Conservation (phyloP, 2,888 invertebrate species). For the Drosophila acutilabella region DNA sequence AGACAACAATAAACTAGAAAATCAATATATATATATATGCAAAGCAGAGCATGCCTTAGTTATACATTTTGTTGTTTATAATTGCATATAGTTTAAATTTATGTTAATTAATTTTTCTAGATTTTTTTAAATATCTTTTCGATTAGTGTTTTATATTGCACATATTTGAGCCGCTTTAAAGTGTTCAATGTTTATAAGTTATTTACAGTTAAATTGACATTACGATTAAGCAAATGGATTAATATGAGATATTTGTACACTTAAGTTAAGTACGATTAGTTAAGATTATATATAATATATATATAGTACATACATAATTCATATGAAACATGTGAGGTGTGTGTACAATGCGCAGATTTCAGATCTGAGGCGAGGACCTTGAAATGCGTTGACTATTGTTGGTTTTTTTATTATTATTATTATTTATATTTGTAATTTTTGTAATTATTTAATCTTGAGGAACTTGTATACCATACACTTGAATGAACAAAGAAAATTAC, state of each 20-base stretch:
- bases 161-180: constrained; percentile 64
- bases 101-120: constrained; percentile 51
- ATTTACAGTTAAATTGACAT: constrained; percentile 71
- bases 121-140: constrained; percentile 27
- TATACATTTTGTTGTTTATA: constrained; percentile 32
- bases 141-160: constrained; percentile 60
- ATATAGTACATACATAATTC: constrained; percentile 69
- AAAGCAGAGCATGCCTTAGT: constrained; percentile 53
- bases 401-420: constrained; percentile 34
- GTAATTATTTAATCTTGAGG: constrained; percentile 86
- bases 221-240: constrained; percentile 30
- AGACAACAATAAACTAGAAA: constrained; percentile 75
- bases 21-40: constrained; percentile 49
- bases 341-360: constrained; percentile 66
- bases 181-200: constrained; percentile 24
- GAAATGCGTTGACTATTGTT: constrained; percentile 80
- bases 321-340: constrained; percentile 78
- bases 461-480: constrained; percentile 90
- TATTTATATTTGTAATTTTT: constrained; percentile 1
- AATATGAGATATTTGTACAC: constrained; percentile 39
- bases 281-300: constrained; percentile 32
- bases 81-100: constrained; percentile 42
- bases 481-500: constrained; percentile 84
- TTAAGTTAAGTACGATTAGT: constrained; percentile 38
- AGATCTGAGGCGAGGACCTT: constrained; percentile 24